phyloP scores from a whole-genome alignment of 2,113 vertebrate species.

The Pelecanus crispus region DNA sequence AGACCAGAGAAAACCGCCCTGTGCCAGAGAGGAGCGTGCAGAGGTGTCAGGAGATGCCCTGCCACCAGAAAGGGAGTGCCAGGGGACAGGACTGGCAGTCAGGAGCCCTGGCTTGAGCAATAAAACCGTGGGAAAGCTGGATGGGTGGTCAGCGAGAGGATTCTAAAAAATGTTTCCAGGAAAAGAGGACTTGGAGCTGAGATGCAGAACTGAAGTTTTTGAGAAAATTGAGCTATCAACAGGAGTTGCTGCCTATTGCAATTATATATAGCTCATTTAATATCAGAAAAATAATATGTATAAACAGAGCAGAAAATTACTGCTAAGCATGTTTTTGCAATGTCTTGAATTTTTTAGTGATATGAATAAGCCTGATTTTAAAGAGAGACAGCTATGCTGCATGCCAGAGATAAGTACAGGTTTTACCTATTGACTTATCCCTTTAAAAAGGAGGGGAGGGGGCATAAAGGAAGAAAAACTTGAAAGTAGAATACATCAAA shows the following conservation, averaged over 20 bases:
- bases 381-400: neutral
- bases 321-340: neutral
- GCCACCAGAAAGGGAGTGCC: neutral
- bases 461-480: neutral
- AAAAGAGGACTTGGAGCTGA: neutral
- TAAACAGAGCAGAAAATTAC: neutral
- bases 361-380: neutral
- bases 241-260: neutral
- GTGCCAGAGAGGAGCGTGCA: neutral
- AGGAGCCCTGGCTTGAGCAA: neutral
- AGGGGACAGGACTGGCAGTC: neutral
- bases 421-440: conserved; percentile 3
- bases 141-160: neutral
- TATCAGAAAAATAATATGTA: neutral
- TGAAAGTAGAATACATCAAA: conserved; percentile 39
- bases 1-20: neutral
- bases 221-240: neutral
- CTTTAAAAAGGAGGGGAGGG: neutral
- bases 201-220: neutral
- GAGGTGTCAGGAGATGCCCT: neutral
- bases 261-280: neutral
- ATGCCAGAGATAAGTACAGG: neutral
- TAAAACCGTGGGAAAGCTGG: neutral
- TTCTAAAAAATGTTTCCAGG: neutral
- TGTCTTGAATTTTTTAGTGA: neutral